A percentile compares a stretch with the other conserved stretches of the same genome.
These are phyloP conservation scores for Melanotus villosus DNA, from an alignment of 2,888 invertebrate species.

Conservation along the genomic window DNA sequence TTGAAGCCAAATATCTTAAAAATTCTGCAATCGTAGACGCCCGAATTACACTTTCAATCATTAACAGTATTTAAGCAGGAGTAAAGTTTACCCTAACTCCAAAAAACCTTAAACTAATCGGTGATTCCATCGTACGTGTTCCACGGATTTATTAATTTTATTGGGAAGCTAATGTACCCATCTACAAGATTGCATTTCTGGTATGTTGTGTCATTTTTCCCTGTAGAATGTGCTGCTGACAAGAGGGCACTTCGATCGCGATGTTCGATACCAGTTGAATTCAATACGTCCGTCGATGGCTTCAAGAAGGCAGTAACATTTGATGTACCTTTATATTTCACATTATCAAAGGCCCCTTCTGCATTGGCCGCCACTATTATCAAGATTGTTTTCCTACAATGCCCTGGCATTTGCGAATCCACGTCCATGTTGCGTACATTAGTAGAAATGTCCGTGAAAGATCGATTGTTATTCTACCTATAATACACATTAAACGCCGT, in stretches of 20 bases:
- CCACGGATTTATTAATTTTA: too few species aligned
- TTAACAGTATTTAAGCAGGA: too few species aligned
- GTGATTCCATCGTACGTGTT: too few species aligned
- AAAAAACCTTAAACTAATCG: too few species aligned
- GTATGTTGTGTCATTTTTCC: too few species aligned
- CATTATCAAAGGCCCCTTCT: conserved; percentile 20
- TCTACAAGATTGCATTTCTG: conserved; percentile 1
- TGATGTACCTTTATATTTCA: conserved; percentile 26
- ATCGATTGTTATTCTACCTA: conserved; percentile 9
- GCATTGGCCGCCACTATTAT: conserved; percentile 28
- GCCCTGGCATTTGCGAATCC: conserved; percentile 35
- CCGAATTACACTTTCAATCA: too few species aligned
- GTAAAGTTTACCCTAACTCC: too few species aligned
- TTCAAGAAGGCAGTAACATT: conserved; percentile 35
- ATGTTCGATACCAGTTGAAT: conserved; percentile 29
- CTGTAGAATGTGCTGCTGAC: too few species aligned
- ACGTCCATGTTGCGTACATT: conserved; percentile 23
- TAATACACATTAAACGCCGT: too few species aligned
- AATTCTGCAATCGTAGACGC: too few species aligned
- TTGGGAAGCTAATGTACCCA: too few species aligned
- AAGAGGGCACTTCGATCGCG: conserved; percentile 15
- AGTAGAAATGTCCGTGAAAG: background rate
- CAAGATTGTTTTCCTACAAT: conserved; percentile 37
- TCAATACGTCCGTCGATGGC: conserved; percentile 32
- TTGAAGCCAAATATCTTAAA: too few species aligned